Base-by-base conservation (phyloP, 2,113 vertebrate genomes). In the Cariama cristata region DNA sequence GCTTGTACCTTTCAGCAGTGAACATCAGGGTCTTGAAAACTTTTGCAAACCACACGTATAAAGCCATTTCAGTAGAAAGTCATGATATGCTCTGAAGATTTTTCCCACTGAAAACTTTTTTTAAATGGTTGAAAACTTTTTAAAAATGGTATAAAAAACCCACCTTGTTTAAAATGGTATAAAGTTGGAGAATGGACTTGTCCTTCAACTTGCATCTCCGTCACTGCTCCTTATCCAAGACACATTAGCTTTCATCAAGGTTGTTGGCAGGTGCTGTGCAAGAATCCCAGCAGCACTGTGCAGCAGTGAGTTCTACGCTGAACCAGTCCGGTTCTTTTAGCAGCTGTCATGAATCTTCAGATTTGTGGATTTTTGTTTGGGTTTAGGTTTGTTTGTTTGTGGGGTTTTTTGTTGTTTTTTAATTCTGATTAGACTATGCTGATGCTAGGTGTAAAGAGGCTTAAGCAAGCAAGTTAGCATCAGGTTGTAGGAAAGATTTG, bases 21-120 rank as follows among this genome's bases (percentile, higher is more conserved):
- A 79, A 38, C 18, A 15, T n/a, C 8, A 23, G 13, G 33, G 17
- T 27, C 44, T 62, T 62, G 28, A 84, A 89, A 62, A n/a, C 13
- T 86, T 55, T 19, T 84, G 30, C 28, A 68, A 80, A 30, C 32
- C 22, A 32, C 8, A 9, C 0, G 0, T 49, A 6, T 23, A 79
- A 11, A 20, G 27, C 8, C 9, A 45, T 62, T 73, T 66, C 66
- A 49, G 8, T 56, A 62, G 42, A 42, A 83, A 40, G 22, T 67
- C 14, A 8, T 71, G 40, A 47, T 1, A 2, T 0, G 0, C 6
- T 52, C 10, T 33, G 49, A 32, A 69, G 30, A 47, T 38, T 60
- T 55, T 86, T 30, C 26, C 19, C 10, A 17, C 24, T 19, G 32
- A 85, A 38, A 38, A 38, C 38, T 38, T 38, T 38, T 38, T 38